These are phyloP conservation scores for Craseonycteris thonglongyai DNA, from an alignment of 2,113 vertebrate species.

Conservation along the genomic window DNA sequence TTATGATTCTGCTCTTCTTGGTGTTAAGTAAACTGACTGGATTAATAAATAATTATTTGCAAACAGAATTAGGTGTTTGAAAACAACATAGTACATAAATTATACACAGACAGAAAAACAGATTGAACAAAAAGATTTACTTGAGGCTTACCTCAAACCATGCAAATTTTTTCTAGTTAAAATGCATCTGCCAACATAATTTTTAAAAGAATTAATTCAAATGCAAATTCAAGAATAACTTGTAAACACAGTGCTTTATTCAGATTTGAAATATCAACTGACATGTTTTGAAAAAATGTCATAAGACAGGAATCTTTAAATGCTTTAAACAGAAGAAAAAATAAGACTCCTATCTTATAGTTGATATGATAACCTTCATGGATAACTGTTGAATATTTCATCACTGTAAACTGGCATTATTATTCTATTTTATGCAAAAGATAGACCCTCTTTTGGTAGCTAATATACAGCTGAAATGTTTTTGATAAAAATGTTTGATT, in stretches of 20 bases:
- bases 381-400: background rate
- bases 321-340: slow-evolving; percentile 41
- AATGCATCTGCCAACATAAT: slow-evolving; percentile 54
- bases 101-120: slow-evolving; percentile 69
- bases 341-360: background rate
- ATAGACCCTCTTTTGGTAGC: background rate
- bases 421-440: background rate
- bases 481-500: too few species aligned
- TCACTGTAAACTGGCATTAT: background rate
- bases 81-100: slow-evolving; percentile 72
- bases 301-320: background rate
- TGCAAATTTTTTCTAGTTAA: slow-evolving; percentile 73
- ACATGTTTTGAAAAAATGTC: slow-evolving; percentile 22
- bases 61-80: slow-evolving; percentile 68
- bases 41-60: slow-evolving; percentile 70
- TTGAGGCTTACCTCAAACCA: slow-evolving; percentile 67
- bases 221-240: slow-evolving; percentile 68
- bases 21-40: slow-evolving; percentile 65
- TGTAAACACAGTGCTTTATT: slow-evolving; percentile 57
- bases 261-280: slow-evolving; percentile 62
- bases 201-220: slow-evolving; percentile 66
- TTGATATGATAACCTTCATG: background rate
- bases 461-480: background rate
- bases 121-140: slow-evolving; percentile 77
- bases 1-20: slow-evolving; percentile 62